A percentile compares a stretch with the other conserved stretches of the same genome.
Evolutionary conservation across 2,113 vertebrate genomes (phyloP).

Genomic region (Solenodon paradoxus): DNA sequence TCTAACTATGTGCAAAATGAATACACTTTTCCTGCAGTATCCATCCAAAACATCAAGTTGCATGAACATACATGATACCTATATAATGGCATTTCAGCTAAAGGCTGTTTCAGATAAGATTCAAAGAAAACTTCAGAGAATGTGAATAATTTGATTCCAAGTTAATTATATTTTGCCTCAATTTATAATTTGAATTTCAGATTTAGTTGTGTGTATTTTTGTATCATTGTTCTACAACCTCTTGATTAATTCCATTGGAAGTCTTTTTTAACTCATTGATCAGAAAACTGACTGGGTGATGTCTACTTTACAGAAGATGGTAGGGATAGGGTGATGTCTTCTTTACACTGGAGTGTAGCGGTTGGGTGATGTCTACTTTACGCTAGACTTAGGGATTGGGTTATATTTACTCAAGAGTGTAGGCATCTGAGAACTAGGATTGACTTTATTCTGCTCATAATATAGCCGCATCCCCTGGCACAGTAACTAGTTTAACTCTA

Average conservation of each 20-base stretch:
- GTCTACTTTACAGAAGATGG: neutral
- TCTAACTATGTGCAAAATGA: neutral
- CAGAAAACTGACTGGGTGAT: neutral
- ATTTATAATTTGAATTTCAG: neutral
- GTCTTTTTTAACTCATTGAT: neutral
- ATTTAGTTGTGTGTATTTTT: neutral
- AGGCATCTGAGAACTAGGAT: neutral
- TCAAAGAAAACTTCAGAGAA: neutral
- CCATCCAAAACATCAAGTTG: neutral
- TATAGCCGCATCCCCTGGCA: neutral
- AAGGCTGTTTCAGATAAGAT: neutral
- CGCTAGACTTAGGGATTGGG: no score
- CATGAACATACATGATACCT: neutral
- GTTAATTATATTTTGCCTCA: neutral
- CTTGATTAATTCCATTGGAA: neutral
- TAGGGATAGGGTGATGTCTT: no score
- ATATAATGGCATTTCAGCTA: neutral
- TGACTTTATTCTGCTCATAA: neutral
- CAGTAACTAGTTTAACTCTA: neutral
- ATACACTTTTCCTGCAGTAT: neutral
- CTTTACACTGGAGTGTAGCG: no score
- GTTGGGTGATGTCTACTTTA: neutral
- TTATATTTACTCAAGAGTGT: no score
- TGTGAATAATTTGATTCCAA: neutral
- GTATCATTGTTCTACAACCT: neutral